Conservation (phyloP, 1,140 invertebrate genomes). For the Lysiphlebus fabarum region DNA sequence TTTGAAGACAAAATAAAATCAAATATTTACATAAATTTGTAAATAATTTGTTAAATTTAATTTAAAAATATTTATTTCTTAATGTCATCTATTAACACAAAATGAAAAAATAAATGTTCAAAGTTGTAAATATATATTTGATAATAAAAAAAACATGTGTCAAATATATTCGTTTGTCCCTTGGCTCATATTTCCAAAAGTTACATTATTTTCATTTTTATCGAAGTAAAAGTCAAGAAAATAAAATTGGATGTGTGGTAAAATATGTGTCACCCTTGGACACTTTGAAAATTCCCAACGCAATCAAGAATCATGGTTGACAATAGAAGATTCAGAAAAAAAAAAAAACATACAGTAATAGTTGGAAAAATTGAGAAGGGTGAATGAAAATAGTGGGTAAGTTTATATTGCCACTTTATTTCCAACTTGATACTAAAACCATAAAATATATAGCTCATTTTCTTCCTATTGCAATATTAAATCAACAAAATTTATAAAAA, state of each 20-base stretch:
- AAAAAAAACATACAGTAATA: background rate
- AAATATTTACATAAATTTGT: too few relatives aligned
- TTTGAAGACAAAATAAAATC: too few relatives aligned
- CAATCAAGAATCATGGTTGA: constrained; percentile 19
- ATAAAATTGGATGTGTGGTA: constrained; percentile 22
- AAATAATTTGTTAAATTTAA: too few relatives aligned
- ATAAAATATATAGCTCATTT: too few relatives aligned
- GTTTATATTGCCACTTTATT: background rate
- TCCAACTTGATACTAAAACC: too few relatives aligned
- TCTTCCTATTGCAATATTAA: too few relatives aligned
- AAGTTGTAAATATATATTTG: too few relatives aligned
- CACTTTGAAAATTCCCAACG: constrained; percentile 18
- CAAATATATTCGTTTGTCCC: constrained; percentile 5
- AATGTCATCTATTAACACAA: too few relatives aligned
- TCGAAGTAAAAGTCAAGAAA: constrained; percentile 21
- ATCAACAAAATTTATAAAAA: too few relatives aligned
- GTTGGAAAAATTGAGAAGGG: background rate
- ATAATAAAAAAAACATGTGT: constrained; percentile 6
- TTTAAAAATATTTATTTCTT: too few relatives aligned
- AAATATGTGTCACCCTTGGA: constrained; percentile 22
- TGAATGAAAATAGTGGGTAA: background rate
- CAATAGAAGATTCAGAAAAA: background rate
- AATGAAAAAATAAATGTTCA: too few relatives aligned
- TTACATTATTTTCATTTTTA: background rate
- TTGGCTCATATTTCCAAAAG: constrained; percentile 7